phyloP scores from a whole-genome alignment of 2,888 invertebrate genomes.

The Siphonodentalium dalli region DNA sequence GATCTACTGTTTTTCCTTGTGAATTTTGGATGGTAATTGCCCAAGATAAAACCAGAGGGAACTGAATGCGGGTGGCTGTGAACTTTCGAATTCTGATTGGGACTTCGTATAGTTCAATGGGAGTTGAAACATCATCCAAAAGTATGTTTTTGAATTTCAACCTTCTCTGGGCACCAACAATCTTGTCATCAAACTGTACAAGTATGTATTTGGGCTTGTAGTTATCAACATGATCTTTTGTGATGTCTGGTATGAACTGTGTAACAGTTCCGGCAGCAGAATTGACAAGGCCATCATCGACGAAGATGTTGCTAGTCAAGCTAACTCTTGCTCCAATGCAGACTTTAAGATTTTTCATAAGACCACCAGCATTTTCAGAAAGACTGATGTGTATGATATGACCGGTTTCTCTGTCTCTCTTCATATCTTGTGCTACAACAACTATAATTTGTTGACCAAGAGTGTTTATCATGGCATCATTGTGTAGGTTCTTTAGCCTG shows the following conservation, averaged over 20 bases:
- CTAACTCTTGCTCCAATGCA: slow-evolving; percentile 1
- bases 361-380: slow-evolving; percentile 2
- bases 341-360: not conserved
- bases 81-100: slow-evolving; percentile 1
- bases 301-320: slow-evolving; percentile 9
- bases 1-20: slow-evolving; percentile 14
- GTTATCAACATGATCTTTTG: not conserved
- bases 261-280: slow-evolving; percentile 6
- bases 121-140: not conserved
- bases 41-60: slow-evolving; percentile 14
- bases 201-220: slow-evolving; percentile 23
- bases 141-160: too few relatives aligned
- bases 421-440: not conserved
- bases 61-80: not conserved
- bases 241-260: not conserved
- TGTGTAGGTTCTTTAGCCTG: slow-evolving; percentile 17
- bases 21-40: slow-evolving; percentile 16
- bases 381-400: not conserved
- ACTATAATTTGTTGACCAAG: not conserved
- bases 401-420: slow-evolving; percentile 2
- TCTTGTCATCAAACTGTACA: slow-evolving; percentile 25
- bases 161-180: too few relatives aligned
- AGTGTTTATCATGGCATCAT: slow-evolving; percentile 6
- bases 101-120: slow-evolving; percentile 1
- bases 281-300: slow-evolving; percentile 10